Percentiles rank a stretch among this genome's conserved stretches.
Evolutionary conservation across 2,797 vertebrate species (phyloP).

Genomic region (Muscicapa striata): DNA sequence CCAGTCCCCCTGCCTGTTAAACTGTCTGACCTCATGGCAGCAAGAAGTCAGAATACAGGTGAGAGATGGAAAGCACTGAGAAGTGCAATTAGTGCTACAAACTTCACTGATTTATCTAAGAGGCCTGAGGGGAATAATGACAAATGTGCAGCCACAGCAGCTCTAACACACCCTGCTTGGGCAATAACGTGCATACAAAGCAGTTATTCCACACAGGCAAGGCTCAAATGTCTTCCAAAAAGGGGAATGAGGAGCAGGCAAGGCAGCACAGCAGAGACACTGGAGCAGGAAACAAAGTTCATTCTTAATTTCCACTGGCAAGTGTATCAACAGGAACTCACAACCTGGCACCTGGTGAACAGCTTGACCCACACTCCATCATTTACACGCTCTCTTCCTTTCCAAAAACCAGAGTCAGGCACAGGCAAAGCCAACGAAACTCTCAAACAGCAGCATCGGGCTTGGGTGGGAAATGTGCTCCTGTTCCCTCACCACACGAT

Average conservation of each 20-base stretch:
- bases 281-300: background rate
- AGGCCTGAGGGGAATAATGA: background rate
- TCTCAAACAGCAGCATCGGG: accelerated
- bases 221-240: background rate
- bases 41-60: background rate
- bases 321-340: background rate
- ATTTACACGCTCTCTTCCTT: background rate
- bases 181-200: background rate
- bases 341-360: background rate
- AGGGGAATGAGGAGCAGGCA: background rate
- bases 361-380: background rate
- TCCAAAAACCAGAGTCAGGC: background rate
- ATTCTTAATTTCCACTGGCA: background rate
- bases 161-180: background rate
- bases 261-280: background rate
- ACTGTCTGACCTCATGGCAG: accelerated
- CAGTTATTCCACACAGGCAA: background rate
- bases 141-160: background rate
- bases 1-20: background rate
- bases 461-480: background rate
- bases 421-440: background rate
- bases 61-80: background rate
- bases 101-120: background rate
- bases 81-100: background rate
- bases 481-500: background rate